These are phyloP conservation scores for Drosophila kambysellisi DNA, from an alignment of 2,888 invertebrate genomes.

Conservation along the genomic window DNA sequence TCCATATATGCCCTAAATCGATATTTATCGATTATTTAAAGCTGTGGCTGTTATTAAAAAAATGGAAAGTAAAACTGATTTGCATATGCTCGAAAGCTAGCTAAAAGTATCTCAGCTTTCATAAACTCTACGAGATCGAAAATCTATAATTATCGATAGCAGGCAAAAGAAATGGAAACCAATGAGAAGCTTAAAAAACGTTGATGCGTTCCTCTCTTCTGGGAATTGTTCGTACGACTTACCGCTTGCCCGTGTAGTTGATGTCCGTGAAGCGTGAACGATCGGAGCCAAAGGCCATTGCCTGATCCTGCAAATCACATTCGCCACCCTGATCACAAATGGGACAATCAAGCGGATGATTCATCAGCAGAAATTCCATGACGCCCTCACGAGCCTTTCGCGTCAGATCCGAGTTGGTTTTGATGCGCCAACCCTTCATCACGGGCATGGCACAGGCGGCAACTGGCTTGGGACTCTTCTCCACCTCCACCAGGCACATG, in stretches of 20 bases:
- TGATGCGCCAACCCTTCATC: conserved; percentile 99
- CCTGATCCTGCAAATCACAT: conserved; percentile 98
- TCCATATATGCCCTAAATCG: not conserved
- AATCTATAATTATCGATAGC: not conserved
- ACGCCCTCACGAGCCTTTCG: conserved; percentile 93
- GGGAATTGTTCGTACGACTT: conserved; percentile 18
- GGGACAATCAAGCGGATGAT: conserved; percentile 99
- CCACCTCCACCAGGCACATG: conserved; percentile 99
- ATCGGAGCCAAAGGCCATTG: conserved; percentile 99
- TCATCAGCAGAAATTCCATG: conserved; percentile 99
- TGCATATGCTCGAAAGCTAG: not conserved
- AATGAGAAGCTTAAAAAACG: too few relatives aligned
- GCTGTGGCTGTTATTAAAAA: not conserved
- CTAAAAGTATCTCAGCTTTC: not conserved
- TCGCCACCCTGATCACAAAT: conserved; percentile 99
- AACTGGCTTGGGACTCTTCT: conserved; percentile 98
- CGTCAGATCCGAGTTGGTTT: conserved; percentile 98
- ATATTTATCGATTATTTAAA: not conserved
- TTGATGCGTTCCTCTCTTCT: not conserved
- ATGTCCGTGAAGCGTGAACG: conserved; percentile 97
- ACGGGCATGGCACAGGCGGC: conserved; percentile 99
- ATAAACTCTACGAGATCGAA: not conserved
- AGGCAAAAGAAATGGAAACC: not conserved
- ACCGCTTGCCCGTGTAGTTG: conserved; percentile 95
- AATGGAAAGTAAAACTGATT: not conserved